These are phyloP conservation scores for Gryllus longicercus DNA, from an alignment of 2,888 invertebrate species.

Conservation along the genomic window DNA sequence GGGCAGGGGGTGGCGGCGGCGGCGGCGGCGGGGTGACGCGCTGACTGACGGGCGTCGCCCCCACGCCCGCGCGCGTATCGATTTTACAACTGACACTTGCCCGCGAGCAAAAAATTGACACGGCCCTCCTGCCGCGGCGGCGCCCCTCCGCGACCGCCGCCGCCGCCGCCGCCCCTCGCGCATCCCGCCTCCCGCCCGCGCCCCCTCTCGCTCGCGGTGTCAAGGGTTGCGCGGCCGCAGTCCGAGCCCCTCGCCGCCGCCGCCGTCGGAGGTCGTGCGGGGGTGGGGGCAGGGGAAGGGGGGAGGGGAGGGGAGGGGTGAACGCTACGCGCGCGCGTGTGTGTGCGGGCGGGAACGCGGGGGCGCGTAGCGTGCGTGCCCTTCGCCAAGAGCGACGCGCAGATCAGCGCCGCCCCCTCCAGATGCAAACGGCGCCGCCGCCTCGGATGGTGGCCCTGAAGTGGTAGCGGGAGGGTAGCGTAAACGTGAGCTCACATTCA, in stretches of 20 bases:
- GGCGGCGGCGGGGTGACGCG: constrained; percentile 18
- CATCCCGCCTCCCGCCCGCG: background rate
- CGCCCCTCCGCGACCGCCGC: background rate
- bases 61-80: constrained; percentile 9
- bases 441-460: no score
- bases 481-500: no score
- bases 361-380: no score
- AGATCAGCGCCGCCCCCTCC: no score
- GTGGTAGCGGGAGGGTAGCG: no score
- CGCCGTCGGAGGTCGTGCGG: background rate
- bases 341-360: no score
- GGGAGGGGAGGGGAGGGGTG: no score
- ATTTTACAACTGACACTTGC: constrained; percentile 17
- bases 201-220: constrained; percentile 7
- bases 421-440: no score
- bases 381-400: no score
- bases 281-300: no score
- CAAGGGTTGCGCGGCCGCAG: constrained; percentile 3
- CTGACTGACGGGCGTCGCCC: background rate
- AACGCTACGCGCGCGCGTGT: no score
- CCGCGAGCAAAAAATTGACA: constrained; percentile 17
- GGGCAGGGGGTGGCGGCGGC: background rate
- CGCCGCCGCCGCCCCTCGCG: background rate
- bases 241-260: background rate
- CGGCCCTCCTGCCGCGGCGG: constrained; percentile 7